Conservation (phyloP, 2,888 invertebrate genomes). For the Hoplodrina blanda region DNA sequence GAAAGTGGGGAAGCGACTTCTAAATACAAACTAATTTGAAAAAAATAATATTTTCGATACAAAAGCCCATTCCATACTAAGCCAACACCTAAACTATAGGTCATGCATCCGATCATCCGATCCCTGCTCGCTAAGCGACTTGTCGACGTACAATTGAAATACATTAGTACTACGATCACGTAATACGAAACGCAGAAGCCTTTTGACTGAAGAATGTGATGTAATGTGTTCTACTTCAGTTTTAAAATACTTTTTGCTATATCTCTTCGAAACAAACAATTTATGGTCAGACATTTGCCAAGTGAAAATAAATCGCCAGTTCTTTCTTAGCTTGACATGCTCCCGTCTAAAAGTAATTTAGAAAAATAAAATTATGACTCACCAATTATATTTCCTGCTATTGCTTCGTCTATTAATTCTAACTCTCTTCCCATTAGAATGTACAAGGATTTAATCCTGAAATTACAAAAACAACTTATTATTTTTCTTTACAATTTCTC, state of each 20-base stretch:
- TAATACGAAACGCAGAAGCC: slow-evolving; percentile 3
- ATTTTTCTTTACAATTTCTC: too few species aligned
- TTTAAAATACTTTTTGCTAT: neutral
- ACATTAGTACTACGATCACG: slow-evolving; percentile 14
- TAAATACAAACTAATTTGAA: too few species aligned
- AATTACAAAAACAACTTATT: slow-evolving; percentile 8
- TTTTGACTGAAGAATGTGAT: slow-evolving; percentile 10
- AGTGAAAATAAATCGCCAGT: too few species aligned
- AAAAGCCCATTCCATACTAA: too few species aligned
- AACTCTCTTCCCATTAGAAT: slow-evolving; percentile 98
- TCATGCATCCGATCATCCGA: too few species aligned
- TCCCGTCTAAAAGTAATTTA: too few species aligned
- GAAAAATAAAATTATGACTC: slow-evolving; percentile 45
- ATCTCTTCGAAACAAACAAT: too few species aligned
- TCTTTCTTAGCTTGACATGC: too few species aligned
- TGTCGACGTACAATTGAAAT: neutral
- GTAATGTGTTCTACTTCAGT: neutral
- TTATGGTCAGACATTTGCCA: too few species aligned
- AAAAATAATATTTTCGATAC: too few species aligned
- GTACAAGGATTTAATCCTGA: slow-evolving; percentile 94
- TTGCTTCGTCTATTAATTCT: slow-evolving; percentile 94
- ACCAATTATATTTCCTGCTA: slow-evolving; percentile 97
- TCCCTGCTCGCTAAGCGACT: neutral
- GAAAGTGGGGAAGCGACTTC: too few species aligned
- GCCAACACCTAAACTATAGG: too few species aligned